Base-by-base conservation (phyloP, 2,113 vertebrate species). In the Triplophysa rosa region DNA sequence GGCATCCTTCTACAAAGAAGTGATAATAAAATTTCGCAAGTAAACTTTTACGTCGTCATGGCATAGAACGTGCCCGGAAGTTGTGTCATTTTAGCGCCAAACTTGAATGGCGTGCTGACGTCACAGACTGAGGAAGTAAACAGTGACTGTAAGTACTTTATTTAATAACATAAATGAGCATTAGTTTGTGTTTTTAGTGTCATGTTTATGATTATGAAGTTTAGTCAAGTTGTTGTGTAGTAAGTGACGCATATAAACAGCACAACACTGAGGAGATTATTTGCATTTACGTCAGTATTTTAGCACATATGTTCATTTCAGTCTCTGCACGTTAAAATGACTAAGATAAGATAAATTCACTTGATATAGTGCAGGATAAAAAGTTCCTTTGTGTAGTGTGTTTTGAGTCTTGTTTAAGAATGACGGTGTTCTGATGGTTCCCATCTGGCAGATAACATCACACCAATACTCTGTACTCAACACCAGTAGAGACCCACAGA, bases 61-160 rank as follows among this genome's bases (percentile, higher is more conserved):
- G 2, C 10, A 21, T 10, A 29, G 54, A 54, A 66, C 76, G 52
- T 68, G 65, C 8, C 8, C 75, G 85, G 85, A 79, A 83, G 79
- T 84, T 71, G 73, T 76, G 76, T 45, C 47, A 56, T 33, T 40
- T 17, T 45, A 19, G 83, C 85, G 85, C 79, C 70, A 83, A 83
- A 66, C 16, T 78, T 79, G 70, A 86, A 82, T 68, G n/a, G 8
- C 9, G 19, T 7, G 3, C 8, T 2, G 40, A 17, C 21, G 71
- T 63, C 72, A 75, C 17, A 13, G 5, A 47, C 9, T 65, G 26
- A 65, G 73, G 62, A 77, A 21, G 73, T 65, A 77, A 64, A 65
- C 62, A 65, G 17, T 19, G 7, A 33, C 13, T 3, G 73, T 77
- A 21, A 76, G 73, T 76, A 16, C 3, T 8, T 8, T 21, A 8